Conservation (phyloP, 2,797 vertebrate species). For the Notamacropus eugenii region DNA sequence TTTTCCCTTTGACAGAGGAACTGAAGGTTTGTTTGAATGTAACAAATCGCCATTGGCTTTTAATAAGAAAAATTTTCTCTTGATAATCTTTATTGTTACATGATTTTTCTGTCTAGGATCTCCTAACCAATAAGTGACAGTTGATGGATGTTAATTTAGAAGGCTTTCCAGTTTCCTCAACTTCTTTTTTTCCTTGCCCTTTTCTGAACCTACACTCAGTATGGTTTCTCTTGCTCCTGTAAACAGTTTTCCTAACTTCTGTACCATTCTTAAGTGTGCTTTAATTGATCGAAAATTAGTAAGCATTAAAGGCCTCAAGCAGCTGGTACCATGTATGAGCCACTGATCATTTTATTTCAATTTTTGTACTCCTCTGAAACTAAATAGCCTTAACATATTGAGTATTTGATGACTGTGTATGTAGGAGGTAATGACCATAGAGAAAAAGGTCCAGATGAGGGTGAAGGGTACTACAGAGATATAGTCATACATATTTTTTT, state of each 20-base stretch:
- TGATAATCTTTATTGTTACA: slow-evolving; percentile 43
- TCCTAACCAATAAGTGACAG: slow-evolving; percentile 34
- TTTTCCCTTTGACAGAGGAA: slow-evolving; percentile 55
- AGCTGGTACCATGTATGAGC: background rate
- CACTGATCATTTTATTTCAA: background rate
- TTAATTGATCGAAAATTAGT: background rate
- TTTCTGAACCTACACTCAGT: background rate
- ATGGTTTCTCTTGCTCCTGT: background rate
- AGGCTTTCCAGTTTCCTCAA: slow-evolving; percentile 33
- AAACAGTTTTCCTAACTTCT: background rate
- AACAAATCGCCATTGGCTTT: slow-evolving; percentile 45
- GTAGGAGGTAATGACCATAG: background rate
- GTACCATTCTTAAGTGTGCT: background rate
- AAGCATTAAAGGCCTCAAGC: background rate
- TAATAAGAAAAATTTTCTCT: slow-evolving; percentile 59
- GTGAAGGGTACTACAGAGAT: background rate
- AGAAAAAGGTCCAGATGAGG: background rate
- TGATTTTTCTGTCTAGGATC: slow-evolving; percentile 41
- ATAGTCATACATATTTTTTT: background rate
- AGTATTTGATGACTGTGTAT: background rate
- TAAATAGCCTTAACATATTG: background rate
- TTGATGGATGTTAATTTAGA: background rate
- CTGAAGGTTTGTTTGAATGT: slow-evolving; percentile 51
- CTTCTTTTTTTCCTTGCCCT: background rate
- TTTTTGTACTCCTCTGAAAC: background rate